Evolutionary conservation across 1,140 invertebrate species (phyloP).

Genomic region (Heliconius melpomene): DNA sequence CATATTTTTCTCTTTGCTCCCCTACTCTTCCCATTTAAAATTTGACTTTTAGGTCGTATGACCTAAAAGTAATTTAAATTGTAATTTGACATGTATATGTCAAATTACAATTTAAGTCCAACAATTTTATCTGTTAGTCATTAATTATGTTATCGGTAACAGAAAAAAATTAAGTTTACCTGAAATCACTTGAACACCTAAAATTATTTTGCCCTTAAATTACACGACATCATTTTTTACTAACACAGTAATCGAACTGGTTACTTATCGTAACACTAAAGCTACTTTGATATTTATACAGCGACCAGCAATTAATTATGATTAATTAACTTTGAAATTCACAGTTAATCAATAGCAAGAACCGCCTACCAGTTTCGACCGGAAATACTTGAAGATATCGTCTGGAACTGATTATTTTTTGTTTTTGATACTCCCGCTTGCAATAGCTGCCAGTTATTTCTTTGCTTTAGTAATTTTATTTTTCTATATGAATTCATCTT

Average conservation of each 20-base stretch:
- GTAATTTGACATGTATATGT: too few species aligned
- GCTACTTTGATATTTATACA: not conserved
- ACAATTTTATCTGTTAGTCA: too few species aligned
- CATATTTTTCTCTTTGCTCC: too few species aligned
- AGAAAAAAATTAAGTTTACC: too few species aligned
- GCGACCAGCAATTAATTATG: not conserved
- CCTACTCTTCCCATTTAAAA: too few species aligned
- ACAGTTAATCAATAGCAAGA: conserved; percentile 9
- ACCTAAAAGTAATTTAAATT: too few species aligned
- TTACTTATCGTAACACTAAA: not conserved
- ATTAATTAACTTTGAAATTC: conserved; percentile 1
- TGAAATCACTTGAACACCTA: too few species aligned
- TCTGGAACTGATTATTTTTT: conserved; percentile 13
- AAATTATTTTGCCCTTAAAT: too few species aligned
- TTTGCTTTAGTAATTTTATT: not conserved
- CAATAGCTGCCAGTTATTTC: not conserved
- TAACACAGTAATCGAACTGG: not conserved
- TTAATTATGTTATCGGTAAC: too few species aligned
- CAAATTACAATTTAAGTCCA: too few species aligned
- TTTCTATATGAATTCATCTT: not conserved
- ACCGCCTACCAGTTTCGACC: conserved; percentile 6
- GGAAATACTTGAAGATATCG: conserved; percentile 3
- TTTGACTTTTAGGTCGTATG: too few species aligned
- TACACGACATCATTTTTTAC: too few species aligned
- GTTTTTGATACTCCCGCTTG: not conserved